Evolutionary conservation across 1,140 invertebrate genomes (phyloP).

Genomic region (Bombus affinis): DNA sequence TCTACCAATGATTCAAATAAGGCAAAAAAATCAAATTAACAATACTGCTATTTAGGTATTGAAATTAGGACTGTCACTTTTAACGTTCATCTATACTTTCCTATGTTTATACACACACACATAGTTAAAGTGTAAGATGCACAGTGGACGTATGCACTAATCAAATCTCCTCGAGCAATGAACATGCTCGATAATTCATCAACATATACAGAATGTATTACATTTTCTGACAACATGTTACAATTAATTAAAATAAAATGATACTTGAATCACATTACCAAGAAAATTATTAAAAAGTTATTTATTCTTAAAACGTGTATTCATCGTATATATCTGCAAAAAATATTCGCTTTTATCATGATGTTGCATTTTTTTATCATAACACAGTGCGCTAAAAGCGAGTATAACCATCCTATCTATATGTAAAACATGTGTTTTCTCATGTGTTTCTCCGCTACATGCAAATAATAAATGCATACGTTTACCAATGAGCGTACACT

Average conservation of each 20-base stretch:
- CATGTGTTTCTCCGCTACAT: background rate
- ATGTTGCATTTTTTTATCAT: background rate
- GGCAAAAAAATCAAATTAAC: background rate
- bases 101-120: too few relatives aligned
- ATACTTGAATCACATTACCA: background rate
- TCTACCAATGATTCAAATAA: background rate
- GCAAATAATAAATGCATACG: background rate
- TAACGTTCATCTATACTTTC: background rate
- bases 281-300: background rate
- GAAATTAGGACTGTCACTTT: background rate
- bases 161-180: background rate
- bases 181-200: background rate
- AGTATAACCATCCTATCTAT: background rate
- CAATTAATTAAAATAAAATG: background rate
- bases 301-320: background rate
- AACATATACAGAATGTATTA: background rate
- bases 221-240: background rate
- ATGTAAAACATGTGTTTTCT: background rate
- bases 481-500: background rate
- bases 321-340: background rate
- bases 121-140: background rate
- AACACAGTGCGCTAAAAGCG: background rate
- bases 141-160: background rate
- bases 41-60: background rate
- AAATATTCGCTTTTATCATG: background rate